Conservation (phyloP, 1,140 invertebrate species). For the Danaus melanippus region DNA sequence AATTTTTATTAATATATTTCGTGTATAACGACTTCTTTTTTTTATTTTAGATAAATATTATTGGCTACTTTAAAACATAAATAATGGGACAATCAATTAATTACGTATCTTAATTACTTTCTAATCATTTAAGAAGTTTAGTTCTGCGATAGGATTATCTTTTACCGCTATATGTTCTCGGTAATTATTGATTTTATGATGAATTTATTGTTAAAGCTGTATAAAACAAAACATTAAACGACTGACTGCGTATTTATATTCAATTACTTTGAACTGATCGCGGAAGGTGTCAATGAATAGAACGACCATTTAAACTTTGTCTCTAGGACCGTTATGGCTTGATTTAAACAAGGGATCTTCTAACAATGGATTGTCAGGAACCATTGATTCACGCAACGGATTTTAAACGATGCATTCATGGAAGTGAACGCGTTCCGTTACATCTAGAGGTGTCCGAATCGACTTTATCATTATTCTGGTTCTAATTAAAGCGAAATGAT, state of each 20-base stretch:
- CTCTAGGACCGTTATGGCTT: neutral
- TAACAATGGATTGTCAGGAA: slow-evolving; percentile 13
- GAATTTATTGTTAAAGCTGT: too few relatives aligned
- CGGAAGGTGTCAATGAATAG: too few relatives aligned
- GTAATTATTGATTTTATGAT: too few relatives aligned
- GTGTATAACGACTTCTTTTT: slow-evolving; percentile 4
- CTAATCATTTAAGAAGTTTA: slow-evolving; percentile 18
- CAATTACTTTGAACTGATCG: too few relatives aligned
- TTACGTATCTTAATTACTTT: slow-evolving; percentile 13
- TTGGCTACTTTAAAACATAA: too few relatives aligned
- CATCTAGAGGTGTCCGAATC: slow-evolving; percentile 41
- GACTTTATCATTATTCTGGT: slow-evolving; percentile 42
- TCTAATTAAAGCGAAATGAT: slow-evolving; percentile 58
- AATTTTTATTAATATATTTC: too few relatives aligned
- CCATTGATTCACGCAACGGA: slow-evolving; percentile 25
- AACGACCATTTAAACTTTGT: slow-evolving; percentile 3
- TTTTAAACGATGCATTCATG: slow-evolving; percentile 40
- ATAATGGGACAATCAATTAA: neutral
- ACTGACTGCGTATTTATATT: too few relatives aligned
- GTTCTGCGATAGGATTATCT: slow-evolving; percentile 15
- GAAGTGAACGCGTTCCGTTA: slow-evolving; percentile 44
- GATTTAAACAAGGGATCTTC: slow-evolving; percentile 12
- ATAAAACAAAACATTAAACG: too few relatives aligned
- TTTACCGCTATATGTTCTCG: too few relatives aligned
- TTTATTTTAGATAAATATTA: slow-evolving; percentile 2